Conservation (phyloP, 2,797 vertebrate genomes). For the Peromyscus eremicus region DNA sequence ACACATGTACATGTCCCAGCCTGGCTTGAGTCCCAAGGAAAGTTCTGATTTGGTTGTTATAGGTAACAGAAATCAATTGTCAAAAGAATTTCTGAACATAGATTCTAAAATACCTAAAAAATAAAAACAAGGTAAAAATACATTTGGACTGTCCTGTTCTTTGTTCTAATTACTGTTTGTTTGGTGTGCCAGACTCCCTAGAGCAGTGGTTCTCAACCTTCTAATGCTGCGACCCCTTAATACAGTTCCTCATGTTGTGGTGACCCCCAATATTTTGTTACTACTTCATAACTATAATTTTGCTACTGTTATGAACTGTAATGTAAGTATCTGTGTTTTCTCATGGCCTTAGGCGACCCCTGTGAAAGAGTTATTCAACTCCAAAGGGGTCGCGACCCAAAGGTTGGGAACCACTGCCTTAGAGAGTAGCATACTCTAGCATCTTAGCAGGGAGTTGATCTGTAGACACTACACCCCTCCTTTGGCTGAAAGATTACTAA, state of each 20-base stretch:
- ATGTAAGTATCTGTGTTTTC: not conserved
- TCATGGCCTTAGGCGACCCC: not conserved
- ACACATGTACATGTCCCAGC: not conserved
- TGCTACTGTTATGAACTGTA: not conserved
- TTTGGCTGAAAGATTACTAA: not conserved
- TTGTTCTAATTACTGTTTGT: not conserved
- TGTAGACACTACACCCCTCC: not conserved
- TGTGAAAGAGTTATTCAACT: not conserved
- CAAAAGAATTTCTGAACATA: too few relatives aligned
- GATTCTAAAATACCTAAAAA: too few relatives aligned
- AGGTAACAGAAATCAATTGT: too few relatives aligned
- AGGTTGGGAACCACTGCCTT: not conserved
- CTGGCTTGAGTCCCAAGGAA: too few relatives aligned
- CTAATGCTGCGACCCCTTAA: not conserved
- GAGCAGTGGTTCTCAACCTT: not conserved
- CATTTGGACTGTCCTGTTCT: not conserved
- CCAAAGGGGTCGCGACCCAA: not conserved
- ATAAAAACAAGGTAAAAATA: not conserved
- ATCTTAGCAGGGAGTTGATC: not conserved
- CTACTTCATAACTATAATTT: not conserved
- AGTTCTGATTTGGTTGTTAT: too few relatives aligned
- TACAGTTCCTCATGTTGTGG: not conserved
- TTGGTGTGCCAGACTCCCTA: not conserved
- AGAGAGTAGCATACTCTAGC: not conserved
- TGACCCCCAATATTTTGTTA: not conserved